Evolutionary conservation across 2,888 invertebrate genomes (phyloP), one percentile per base, ranked within the genome.

Genomic region (Helicoverpa assulta): DNA sequence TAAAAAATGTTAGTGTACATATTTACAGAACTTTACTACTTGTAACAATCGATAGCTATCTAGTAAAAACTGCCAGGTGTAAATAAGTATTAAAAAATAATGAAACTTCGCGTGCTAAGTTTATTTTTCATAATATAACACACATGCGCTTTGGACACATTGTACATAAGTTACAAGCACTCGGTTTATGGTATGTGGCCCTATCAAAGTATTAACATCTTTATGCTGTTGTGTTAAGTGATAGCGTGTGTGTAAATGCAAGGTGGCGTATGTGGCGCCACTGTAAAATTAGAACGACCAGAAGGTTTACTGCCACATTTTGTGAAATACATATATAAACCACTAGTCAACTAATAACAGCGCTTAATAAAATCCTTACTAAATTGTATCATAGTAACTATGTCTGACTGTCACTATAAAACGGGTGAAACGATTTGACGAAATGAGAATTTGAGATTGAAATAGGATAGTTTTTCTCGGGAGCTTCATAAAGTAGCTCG

Each of bases 201-300:
- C 77, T 73, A 77, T 79, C 82, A 81, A 66, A 73, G 73, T 76
- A 87, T 85, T 84, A 81, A 69, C 83, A 81, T 82, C 89, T 89
- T 85, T 91, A 89, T 87, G 84, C 78, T 79, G 80, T 85, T 76
- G 88, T 69, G 80, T 81, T 89, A 89, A 87, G 85, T 77, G 81
- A 81, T 83, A 84, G 66, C 65, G 72, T 70, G 74, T 61, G 68
- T 75, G 82, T 78, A 82, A 67, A 71, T 64, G 71, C 63, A 67
- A 58, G 71, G 58, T 73, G 65, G 81, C 68, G 57, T 72, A 74
- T 80, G 68, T 72, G 69, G 76, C 69, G 80, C 81, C 84, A 85
- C 82, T 81, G 81, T 82, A 21, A 54, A 76, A 55, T 40, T 33
- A 55, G 51, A 63, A 62, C 58, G 26, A 8, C 0, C 58, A 75